Base-by-base conservation (phyloP, 2,797 vertebrate genomes). In the Poecilia picta region DNA sequence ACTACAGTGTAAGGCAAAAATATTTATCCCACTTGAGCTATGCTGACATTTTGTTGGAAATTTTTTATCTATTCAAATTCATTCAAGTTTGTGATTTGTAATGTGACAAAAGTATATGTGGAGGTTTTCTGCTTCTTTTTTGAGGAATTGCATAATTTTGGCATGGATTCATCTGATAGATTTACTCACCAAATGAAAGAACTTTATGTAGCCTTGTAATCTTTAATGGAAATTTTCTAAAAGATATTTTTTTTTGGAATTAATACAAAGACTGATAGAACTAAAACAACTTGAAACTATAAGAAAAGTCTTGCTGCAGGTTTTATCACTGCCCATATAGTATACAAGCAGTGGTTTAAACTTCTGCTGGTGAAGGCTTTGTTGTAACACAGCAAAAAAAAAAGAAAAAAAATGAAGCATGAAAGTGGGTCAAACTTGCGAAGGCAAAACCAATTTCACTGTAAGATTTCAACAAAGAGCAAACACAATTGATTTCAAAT, bases 401-500 rank as follows among this genome's bases (percentile, higher is more conserved):
- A 1, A 41, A 8, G 3, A 33, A 33, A 51, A 8, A 25, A 51
- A 89, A 88, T 83, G 78, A 70, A 82, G 73, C 39, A 71, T 83
- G 25, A 81, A 84, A 88, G 85, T 45, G 1, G 31, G 80, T 82
- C 86, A 91, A 83, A 88, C 85, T 81, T 81, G 86, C 89, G 85
- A 75, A 91, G 87, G 82, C 85, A 89, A 92, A 93, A 91, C 43
- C 88, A 79, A 91, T 90, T 88, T 87, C 83, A 88, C 72, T 85
- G 76, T 45, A 78, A 81, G 84, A 89, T 84, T 84, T 89, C 90
- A 89, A 88, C 84, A 39, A 18, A 80, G 84, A 89, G 81, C 78
- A 90, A 91, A 92, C 89, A 90, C 89, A 90, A 91, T 79, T 86
- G 90, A 89, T 93, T 93, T 87, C 80, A 82, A 36, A 78, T 78